Evolutionary conservation across 2,888 invertebrate species (phyloP), one percentile per base, ranked within the genome.

Genomic region (Trachelus stipa): DNA sequence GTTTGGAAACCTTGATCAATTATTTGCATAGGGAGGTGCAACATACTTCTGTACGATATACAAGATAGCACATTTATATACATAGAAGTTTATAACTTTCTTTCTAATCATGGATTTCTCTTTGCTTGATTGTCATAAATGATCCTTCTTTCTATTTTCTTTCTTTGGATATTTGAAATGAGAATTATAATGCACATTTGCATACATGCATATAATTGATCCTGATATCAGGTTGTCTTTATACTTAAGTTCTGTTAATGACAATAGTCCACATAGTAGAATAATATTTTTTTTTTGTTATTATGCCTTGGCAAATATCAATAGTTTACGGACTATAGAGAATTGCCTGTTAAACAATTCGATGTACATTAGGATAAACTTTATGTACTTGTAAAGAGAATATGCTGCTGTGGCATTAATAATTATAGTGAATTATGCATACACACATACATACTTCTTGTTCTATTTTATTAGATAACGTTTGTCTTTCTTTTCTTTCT

Each of bases 401-500:
- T 23, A 56, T 56, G 56, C 56, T 56, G 56, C 56, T 56, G 56
- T 9, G 56, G 56, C 56, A 56, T 56, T 56, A 23, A 56, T 56
- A 34, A 33, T 40, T 40, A 73, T 40, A 12, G 31, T 40, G 12
- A 31, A 75, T 68, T 31, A 56, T 68, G n/a, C 34, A 33, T 74
- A 56, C 68, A 33, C 33, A 56, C 68, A 34, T 75, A 56, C 23
- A 35, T 31, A 68, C 34, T 40, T 37, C 33, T 11, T 33, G 34
- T 68, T 75, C 33, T 74, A 31, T 30, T 31, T 74, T 4, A 56
- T 74, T 74, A 31, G 23, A 37, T n/a, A 56, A 37, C 35, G n/a
- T 30, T 74, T 74, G 31, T 40, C 40, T 56, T 40, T 74, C 37
- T 37, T 35, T 33, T 34, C 34, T 71, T 74, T 73, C 37, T 31